Evolutionary conservation across 2,797 vertebrate species (phyloP).

Genomic region (Microctenopoma stevenorrisi): DNA sequence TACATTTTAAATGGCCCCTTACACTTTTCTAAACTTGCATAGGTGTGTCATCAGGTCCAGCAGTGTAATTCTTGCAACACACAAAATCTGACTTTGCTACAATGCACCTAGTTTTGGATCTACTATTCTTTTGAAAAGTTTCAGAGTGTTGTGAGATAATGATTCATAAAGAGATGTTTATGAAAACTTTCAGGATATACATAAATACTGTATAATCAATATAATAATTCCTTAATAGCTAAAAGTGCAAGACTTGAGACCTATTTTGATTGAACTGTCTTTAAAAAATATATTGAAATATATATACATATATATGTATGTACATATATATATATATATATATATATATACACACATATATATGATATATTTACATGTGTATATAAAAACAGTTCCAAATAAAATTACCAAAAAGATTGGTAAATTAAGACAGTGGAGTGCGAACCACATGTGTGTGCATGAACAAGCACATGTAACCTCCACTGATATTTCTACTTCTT

Average conservation of each 20-base stretch:
- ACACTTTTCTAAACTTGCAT: conserved; percentile 58
- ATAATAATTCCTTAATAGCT: conserved; percentile 47
- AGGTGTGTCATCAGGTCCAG: conserved; percentile 38
- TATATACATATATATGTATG: background rate
- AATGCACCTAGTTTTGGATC: conserved; percentile 52
- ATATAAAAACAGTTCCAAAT: conserved; percentile 17
- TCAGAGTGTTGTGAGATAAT: conserved; percentile 53
- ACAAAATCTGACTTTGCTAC: conserved; percentile 59
- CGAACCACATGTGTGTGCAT: conserved; percentile 67
- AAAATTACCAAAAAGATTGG: conserved; percentile 46
- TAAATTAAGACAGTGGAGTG: conserved; percentile 64
- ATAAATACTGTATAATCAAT: conserved; percentile 64
- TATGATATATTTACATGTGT: too few species aligned
- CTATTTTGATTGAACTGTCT: conserved; percentile 75
- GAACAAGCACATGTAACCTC: conserved; percentile 61
- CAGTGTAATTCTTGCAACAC: conserved; percentile 39
- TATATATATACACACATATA: too few species aligned
- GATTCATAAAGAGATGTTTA: conserved; percentile 47
- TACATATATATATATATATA: too few species aligned
- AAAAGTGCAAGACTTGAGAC: conserved; percentile 58
- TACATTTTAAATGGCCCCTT: conserved; percentile 51
- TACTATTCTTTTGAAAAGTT: conserved; percentile 37
- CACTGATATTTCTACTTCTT: conserved; percentile 74
- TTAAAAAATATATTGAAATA: conserved; percentile 20
- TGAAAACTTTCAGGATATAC: conserved; percentile 48